These are phyloP conservation scores for Dicyrtomina minuta DNA, from an alignment of 2,888 invertebrate genomes.

Conservation along the genomic window DNA sequence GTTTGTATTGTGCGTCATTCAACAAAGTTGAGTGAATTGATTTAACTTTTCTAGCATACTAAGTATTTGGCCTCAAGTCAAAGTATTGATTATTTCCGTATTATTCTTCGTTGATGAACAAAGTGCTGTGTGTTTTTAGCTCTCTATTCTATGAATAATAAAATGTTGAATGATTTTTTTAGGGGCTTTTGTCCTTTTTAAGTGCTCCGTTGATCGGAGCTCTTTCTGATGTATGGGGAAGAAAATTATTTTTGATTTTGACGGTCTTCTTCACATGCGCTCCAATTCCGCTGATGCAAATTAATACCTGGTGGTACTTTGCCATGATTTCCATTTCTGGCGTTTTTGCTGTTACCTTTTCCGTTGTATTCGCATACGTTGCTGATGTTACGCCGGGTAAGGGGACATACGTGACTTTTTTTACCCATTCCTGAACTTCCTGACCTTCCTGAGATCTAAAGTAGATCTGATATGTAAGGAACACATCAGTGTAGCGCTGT, in stretches of 20 bases:
- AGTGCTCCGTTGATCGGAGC: slow-evolving; percentile 97
- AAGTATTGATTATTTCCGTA: not conserved
- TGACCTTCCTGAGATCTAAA: too few species aligned
- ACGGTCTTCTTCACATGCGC: slow-evolving; percentile 99
- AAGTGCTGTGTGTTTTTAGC: not conserved
- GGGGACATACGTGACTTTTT: too few species aligned
- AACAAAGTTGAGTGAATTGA: too few species aligned
- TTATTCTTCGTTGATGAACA: slow-evolving; percentile 53
- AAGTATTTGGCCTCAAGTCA: not conserved
- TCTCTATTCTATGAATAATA: too few species aligned
- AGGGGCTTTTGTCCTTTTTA: slow-evolving; percentile 94
- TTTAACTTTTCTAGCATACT: too few species aligned
- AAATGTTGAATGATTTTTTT: slow-evolving; percentile 52
- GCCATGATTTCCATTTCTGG: slow-evolving; percentile 99
- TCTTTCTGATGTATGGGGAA: slow-evolving; percentile 95
- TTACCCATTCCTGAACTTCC: too few species aligned
- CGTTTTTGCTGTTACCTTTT: slow-evolving; percentile 98
- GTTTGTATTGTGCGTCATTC: too few species aligned
- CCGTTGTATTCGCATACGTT: slow-evolving; percentile 98
- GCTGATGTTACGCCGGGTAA: slow-evolving; percentile 82
- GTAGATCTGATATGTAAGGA: too few species aligned
- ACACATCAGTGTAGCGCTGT: too few species aligned
- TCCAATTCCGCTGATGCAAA: slow-evolving; percentile 97
- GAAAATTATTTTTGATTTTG: slow-evolving; percentile 94
- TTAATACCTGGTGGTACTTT: slow-evolving; percentile 99